Conservation (phyloP, 2,113 vertebrate species). For the Oryctolagus cuniculus region mOryCun1.1 NC_091441.1:56379001-56379500, state of each 20-base stretch:
- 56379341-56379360: neutral
- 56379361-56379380: neutral
- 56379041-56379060: neutral
- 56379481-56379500: neutral
- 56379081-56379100: neutral
- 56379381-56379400: neutral
- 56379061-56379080: neutral
- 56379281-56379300: neutral
- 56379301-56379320: conserved; percentile 3
- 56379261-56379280: conserved; percentile 36
- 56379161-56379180: neutral
- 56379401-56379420: conserved; percentile 46
- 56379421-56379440: neutral
- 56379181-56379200: conserved; percentile 43
- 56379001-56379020: neutral
- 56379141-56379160: conserved; percentile 33
- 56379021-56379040: neutral
- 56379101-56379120: neutral
- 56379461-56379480: neutral
- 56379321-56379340: neutral
- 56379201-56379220: conserved; percentile 43
- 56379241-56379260: conserved; percentile 32
- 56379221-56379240: conserved; percentile 41
- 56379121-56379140: conserved; percentile 27
- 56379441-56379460: neutral